Conservation (phyloP, 2,888 invertebrate genomes). For the Polyommatus icarus region DNA sequence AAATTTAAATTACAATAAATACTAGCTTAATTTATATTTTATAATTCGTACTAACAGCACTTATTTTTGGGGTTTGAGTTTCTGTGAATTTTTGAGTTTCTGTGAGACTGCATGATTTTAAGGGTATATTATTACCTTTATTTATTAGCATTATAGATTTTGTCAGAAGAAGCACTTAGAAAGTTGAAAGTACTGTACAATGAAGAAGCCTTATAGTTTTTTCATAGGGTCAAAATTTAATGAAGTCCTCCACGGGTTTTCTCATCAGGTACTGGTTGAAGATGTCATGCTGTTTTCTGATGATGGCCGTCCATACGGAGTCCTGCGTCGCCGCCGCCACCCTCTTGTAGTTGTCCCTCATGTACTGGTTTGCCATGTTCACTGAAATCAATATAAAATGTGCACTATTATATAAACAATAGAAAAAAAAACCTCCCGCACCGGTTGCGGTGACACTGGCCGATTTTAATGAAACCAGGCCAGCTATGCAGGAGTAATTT, state of each 20-base stretch:
- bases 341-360: constrained; percentile 17
- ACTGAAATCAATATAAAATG: not conserved
- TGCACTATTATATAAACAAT: no score
- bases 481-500: no score
- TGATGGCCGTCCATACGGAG: constrained; percentile 25
- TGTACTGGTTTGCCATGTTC: constrained; percentile 18
- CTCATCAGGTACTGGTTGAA: not conserved
- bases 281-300: constrained; percentile 14
- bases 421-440: no score
- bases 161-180: not conserved
- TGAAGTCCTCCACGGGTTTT: not conserved
- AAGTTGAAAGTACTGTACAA: not conserved
- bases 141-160: not conserved
- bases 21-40: no score
- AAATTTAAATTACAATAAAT: no score
- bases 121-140: no score
- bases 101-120: no score
- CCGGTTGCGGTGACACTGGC: no score
- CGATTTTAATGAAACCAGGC: no score
- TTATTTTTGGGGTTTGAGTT: no score
- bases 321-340: constrained; percentile 12
- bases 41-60: no score
- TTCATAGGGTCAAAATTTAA: not conserved
- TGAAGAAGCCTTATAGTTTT: not conserved
- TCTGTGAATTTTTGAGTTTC: no score